Evolutionary conservation across 1,140 invertebrate species (phyloP).

Genomic region (Dolichoris vasculosae): DNA sequence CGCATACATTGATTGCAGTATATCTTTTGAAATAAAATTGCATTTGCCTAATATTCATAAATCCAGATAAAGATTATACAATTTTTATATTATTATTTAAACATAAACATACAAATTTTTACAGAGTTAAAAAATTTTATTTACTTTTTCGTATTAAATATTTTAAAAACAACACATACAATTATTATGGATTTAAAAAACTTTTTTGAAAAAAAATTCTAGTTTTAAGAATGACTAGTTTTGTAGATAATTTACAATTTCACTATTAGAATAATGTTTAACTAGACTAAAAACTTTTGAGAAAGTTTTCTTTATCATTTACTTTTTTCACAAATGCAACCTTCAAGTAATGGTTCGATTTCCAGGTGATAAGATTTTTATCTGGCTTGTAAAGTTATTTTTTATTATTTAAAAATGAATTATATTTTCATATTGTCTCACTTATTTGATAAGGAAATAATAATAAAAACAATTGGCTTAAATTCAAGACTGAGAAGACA

Average conservation of each 20-base stretch:
- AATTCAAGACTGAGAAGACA: too few species aligned
- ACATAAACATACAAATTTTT: neutral
- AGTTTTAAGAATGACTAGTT: neutral
- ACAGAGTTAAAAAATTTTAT: neutral
- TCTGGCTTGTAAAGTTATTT: neutral
- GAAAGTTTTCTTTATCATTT: neutral
- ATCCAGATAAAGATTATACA: neutral
- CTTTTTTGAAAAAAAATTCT: neutral
- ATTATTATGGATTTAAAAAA: neutral
- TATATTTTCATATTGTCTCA: neutral
- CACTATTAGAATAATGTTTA: neutral
- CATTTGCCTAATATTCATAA: neutral
- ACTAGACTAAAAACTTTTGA: neutral
- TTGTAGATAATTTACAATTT: neutral
- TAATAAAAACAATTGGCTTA: too few species aligned
- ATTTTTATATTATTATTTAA: neutral
- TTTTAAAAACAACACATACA: neutral
- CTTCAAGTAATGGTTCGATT: neutral
- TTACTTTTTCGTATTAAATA: neutral
- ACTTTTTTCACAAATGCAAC: neutral
- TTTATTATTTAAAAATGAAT: neutral
- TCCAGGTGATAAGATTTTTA: neutral
- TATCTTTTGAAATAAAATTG: neutral
- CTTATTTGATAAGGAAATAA: too few species aligned
- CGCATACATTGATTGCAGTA: neutral